A percentile compares a stretch with the other conserved stretches of the same genome.
Conservation (phyloP, 2,113 vertebrate species). For the Tragelaphus scriptus region DNA sequence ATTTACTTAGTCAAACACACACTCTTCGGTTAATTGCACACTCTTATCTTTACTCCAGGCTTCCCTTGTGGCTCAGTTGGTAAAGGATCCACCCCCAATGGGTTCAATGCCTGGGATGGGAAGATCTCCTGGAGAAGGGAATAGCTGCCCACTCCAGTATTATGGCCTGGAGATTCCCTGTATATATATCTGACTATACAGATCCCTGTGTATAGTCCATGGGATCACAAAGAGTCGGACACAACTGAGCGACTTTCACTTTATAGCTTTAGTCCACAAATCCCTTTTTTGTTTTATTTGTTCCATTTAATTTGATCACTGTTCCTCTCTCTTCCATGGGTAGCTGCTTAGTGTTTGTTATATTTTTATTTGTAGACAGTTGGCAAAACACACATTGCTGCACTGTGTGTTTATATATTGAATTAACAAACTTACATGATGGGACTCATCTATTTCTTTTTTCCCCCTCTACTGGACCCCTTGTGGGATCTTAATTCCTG, state of each 20-base stretch:
- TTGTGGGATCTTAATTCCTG: not conserved
- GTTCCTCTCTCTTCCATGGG: not conserved
- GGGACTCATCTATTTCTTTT: not conserved
- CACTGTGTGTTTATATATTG: not conserved
- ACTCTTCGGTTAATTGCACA: not conserved
- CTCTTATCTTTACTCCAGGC: not conserved
- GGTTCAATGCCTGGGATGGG: not conserved
- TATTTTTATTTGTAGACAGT: not conserved
- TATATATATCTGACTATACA: too few species aligned
- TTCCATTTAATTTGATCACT: not conserved
- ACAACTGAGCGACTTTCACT: not conserved
- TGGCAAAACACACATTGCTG: not conserved
- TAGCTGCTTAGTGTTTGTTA: not conserved
- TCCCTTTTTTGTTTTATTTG: not conserved
- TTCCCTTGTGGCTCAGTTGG: not conserved
- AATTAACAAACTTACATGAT: not conserved
- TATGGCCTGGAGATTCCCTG: not conserved
- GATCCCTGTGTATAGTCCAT: not conserved
- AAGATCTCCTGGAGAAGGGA: not conserved
- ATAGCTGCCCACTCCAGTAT: not conserved
- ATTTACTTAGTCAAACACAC: not conserved
- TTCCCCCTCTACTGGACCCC: accelerated
- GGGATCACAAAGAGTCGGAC: not conserved
- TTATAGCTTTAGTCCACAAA: not conserved
- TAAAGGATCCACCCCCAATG: not conserved